These are phyloP conservation scores for Bugulina stolonifera DNA, from an alignment of 2,888 invertebrate genomes.

Conservation along the genomic window DNA sequence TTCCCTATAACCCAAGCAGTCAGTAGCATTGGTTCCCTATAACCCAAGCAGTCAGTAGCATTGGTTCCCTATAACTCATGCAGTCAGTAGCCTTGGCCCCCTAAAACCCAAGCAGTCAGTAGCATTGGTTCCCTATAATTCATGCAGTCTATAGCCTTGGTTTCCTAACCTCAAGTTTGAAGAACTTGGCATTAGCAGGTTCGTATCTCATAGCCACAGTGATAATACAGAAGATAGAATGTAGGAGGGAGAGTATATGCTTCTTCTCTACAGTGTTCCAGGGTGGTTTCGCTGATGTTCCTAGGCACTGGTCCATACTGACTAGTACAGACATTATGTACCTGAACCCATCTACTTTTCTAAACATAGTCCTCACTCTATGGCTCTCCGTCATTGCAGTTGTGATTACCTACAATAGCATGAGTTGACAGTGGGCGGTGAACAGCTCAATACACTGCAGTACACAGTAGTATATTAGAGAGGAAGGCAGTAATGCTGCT, in stretches of 20 bases:
- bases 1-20: no score
- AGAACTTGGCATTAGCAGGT: constrained; percentile 97
- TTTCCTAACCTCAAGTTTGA: constrained; percentile 86
- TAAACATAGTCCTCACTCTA: constrained; percentile 88
- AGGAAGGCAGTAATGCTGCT: no score
- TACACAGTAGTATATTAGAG: no score
- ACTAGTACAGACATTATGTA: constrained; percentile 92
- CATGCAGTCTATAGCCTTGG: no score
- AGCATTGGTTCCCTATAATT: no score
- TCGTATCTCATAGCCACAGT: constrained; percentile 98
- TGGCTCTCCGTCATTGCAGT: constrained; percentile 90
- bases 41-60: no score
- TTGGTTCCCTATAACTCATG: no score
- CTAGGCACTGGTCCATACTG: constrained; percentile 70
- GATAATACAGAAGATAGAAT: constrained; percentile 86
- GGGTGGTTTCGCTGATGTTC: constrained; percentile 55
- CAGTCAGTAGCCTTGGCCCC: no score
- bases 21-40: no score
- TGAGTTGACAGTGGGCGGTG: no score
- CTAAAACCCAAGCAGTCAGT: no score
- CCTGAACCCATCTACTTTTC: constrained; percentile 96
- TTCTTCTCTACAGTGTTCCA: constrained; percentile 54
- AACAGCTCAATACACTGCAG: no score
- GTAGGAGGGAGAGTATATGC: constrained; percentile 71
- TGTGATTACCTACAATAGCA: constrained; percentile 62